phyloP scores from a whole-genome alignment of 2,888 invertebrate species.

The Heteropelma amictum region DNA sequence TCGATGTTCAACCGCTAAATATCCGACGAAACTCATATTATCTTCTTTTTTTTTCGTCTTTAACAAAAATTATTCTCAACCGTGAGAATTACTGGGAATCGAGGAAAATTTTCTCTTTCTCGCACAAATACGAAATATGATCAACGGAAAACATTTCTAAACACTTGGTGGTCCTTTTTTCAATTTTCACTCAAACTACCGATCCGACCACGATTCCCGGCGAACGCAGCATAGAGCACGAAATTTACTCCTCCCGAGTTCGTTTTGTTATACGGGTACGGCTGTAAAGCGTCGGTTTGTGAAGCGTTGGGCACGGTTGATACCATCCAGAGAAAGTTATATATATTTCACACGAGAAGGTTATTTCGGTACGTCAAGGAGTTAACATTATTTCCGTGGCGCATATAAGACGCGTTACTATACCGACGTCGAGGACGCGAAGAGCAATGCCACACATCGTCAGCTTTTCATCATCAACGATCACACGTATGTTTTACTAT shows the following conservation, averaged over 20 bases:
- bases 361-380: conserved; percentile 56
- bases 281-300: conserved; percentile 3
- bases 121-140: too few species aligned
- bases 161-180: neutral
- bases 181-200: neutral
- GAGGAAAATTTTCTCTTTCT: neutral
- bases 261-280: conserved; percentile 17
- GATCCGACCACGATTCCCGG: conserved; percentile 30
- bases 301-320: conserved; percentile 35
- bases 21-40: neutral
- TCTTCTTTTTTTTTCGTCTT: neutral
- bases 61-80: neutral
- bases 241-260: conserved; percentile 14
- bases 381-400: conserved; percentile 50
- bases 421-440: conserved; percentile 8
- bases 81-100: neutral
- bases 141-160: too few species aligned
- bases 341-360: conserved; percentile 47
- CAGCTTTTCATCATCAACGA: neutral
- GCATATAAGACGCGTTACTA: conserved; percentile 31
- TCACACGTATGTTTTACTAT: neutral
- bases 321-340: conserved; percentile 50
- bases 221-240: neutral
- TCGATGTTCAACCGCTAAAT: neutral
- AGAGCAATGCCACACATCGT: conserved; percentile 10